Conservation (phyloP, 2,888 invertebrate genomes). For the Sclerodermus sp. region DNA sequence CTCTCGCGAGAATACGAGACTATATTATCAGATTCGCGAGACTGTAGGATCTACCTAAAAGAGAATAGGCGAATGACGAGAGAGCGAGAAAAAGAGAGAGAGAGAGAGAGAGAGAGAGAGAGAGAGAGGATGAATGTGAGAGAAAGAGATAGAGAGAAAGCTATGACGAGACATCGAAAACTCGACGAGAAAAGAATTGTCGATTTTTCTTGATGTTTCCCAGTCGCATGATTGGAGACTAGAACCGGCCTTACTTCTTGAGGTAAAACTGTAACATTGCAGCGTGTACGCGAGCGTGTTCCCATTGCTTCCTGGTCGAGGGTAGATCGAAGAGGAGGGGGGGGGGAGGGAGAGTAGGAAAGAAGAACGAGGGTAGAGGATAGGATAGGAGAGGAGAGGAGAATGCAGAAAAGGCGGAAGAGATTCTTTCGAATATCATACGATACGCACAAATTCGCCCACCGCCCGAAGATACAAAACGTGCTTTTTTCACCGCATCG, state of each 20-base stretch:
- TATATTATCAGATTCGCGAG: no score
- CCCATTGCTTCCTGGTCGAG: not conserved
- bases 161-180: no score
- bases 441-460: slow-evolving; percentile 21
- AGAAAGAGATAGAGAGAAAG: no score
- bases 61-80: no score
- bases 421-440: slow-evolving; percentile 9
- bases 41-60: no score
- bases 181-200: not conserved
- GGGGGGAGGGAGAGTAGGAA: not conserved
- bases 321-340: not conserved
- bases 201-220: not conserved
- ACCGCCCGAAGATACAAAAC: slow-evolving; percentile 10
- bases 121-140: no score
- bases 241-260: no score
- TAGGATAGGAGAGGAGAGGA: not conserved
- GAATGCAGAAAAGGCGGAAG: not conserved
- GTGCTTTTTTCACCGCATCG: slow-evolving; percentile 4
- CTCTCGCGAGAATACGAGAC: no score
- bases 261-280: no score
- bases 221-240: not conserved
- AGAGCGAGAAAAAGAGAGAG: no score
- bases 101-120: no score
- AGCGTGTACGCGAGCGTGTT: no score
- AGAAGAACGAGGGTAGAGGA: not conserved